phyloP scores from a whole-genome alignment of 2,113 vertebrate species.

The Equus przewalskii region DNA sequence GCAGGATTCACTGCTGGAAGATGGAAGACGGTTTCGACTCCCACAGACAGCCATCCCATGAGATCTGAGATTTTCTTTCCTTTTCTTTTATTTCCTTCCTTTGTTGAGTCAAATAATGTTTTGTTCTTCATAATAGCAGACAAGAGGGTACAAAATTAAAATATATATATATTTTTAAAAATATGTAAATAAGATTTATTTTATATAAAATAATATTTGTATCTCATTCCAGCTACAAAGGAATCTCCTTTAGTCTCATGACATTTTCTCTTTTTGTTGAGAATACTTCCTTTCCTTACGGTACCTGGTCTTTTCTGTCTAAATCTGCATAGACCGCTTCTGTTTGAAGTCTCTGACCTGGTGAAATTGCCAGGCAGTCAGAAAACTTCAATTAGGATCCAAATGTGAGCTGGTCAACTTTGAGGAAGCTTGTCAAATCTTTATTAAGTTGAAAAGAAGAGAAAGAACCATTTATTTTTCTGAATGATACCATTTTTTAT shows the following conservation, averaged over 20 bases:
- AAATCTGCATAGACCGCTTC: fast-evolving
- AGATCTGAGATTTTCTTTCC: neutral
- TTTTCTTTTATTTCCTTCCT: neutral
- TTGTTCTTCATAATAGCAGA: fast-evolving
- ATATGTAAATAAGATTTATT: neutral
- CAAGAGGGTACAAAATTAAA: fast-evolving
- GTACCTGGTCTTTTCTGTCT: too few species aligned
- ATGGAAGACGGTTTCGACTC: neutral
- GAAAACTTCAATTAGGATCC: neutral
- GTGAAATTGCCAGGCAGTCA: neutral
- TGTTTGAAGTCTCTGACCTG: neutral
- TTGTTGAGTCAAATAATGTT: neutral
- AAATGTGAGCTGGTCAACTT: too few species aligned
- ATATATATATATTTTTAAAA: fast-evolving
- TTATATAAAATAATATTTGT: neutral
- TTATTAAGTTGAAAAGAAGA: neutral
- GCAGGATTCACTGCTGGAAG: neutral
- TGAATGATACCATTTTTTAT: neutral
- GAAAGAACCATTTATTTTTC: neutral
- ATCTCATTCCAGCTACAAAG: neutral
- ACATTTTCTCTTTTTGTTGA: fast-evolving
- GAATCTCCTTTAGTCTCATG: too few species aligned
- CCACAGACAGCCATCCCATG: fast-evolving
- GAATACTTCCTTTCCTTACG: fast-evolving
- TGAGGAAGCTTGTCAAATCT: neutral